Evolutionary conservation across 2,888 invertebrate species (phyloP).

Genomic region (Odontocerum albicorne): DNA sequence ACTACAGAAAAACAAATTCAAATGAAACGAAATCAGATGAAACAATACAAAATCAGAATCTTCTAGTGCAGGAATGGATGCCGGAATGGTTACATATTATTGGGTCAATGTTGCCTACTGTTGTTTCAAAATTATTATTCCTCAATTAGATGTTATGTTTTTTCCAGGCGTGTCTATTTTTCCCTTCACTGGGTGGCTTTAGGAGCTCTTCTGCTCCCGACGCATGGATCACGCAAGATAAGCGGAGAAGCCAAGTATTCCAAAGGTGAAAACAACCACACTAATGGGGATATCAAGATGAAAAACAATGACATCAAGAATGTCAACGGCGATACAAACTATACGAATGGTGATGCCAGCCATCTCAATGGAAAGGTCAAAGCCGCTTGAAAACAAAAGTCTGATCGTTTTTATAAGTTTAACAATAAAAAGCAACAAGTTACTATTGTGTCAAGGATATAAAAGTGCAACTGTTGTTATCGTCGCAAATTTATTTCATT

Average conservation of each 20-base stretch:
- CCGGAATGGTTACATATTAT: too few relatives aligned
- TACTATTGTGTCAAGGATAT: too few relatives aligned
- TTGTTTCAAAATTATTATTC: too few relatives aligned
- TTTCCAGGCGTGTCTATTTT: constrained; percentile 60
- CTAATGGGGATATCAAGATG: constrained; percentile 21
- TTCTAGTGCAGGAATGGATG: too few relatives aligned
- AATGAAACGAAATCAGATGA: too few relatives aligned
- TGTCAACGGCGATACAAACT: constrained; percentile 6
- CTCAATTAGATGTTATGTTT: too few relatives aligned
- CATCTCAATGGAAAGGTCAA: constrained; percentile 46
- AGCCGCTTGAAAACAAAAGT: constrained; percentile 39
- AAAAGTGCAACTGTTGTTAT: too few relatives aligned
- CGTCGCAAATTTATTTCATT: too few relatives aligned
- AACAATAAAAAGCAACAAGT: too few relatives aligned
- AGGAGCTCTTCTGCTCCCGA: constrained; percentile 51
- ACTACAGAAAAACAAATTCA: too few relatives aligned
- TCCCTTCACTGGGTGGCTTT: constrained; percentile 55
- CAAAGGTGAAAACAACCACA: background rate
- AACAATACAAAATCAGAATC: too few relatives aligned
- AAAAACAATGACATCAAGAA: background rate
- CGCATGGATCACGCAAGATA: constrained; percentile 31
- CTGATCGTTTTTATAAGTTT: constrained; percentile 12
- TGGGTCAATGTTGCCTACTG: too few relatives aligned
- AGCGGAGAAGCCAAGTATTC: constrained; percentile 1
- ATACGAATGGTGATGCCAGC: constrained; percentile 26